Base-by-base conservation (phyloP, 2,797 vertebrate genomes). In the Aplochiton taeniatus region DNA sequence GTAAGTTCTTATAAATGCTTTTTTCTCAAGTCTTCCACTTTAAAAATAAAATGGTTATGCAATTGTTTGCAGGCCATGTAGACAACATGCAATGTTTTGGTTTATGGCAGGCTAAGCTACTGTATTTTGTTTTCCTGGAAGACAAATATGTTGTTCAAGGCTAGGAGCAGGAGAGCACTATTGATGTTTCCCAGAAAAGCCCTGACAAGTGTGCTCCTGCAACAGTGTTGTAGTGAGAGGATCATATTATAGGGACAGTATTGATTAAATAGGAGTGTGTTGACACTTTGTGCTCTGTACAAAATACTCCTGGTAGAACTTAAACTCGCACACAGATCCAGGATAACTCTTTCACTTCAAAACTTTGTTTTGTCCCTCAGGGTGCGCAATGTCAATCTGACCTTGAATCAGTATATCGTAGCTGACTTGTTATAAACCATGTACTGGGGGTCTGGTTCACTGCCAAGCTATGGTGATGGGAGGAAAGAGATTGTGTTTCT, bases 181-280 rank as follows among this genome's bases (percentile, higher is more conserved):
- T 68, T 61, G 64, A 81, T 59, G 71, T 64, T 73, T 85, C 74
- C 63, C 49, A 64, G 77, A 80, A 80, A 77, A 63, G 42, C 50
- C 44, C 63, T 4, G 57, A 57, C 31, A 31, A 61, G 51, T 78
- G 69, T 82, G 85, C 69, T 53, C 62, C 74, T 83, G 78, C 72
- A 72, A 65, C 83, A 86, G 85, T 88, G 81, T 86, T 84, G 80
- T 77, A 73, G 57, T 58, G 56, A 64, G 72, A 69, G 46, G 16
- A 17, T 54, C 54, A 58, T 43, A 17, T 56, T 61, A 63, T 72
- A 17, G n/a, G 76, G 75, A 56, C 76, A 69, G 85, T 86, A 79
- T 86, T 84, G 84, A 75, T 77, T 65, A 55, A 17, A 46, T 41
- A 9, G 11, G 13, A 44, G 8, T 17, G 55, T n/a, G 42, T 50